Evolutionary conservation across 2,113 vertebrate genomes (phyloP).

Genomic region (Ceyx melanurus): DNA sequence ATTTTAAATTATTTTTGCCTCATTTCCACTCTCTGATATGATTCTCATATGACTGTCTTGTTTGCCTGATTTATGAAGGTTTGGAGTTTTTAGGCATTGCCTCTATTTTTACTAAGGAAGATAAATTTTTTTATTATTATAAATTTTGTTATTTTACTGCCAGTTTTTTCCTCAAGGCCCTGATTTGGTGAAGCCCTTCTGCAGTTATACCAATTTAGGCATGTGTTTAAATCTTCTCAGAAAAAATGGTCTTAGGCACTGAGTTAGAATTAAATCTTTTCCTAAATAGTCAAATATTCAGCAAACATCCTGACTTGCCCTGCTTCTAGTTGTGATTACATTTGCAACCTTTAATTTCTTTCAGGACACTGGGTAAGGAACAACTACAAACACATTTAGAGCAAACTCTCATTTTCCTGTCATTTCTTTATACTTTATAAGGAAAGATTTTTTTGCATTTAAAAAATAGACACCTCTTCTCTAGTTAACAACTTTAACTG

Average conservation of each 20-base stretch:
- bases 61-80: conserved; percentile 41
- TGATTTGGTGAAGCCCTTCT: not conserved
- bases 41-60: conserved; percentile 26
- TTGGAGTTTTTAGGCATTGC: not conserved
- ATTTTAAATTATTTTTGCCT: conserved; percentile 44
- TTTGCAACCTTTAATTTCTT: not conserved
- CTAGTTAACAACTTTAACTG: not conserved
- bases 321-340: not conserved
- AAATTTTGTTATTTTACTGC: conserved; percentile 1
- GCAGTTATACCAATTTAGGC: not conserved
- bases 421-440: not conserved
- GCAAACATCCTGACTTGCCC: not conserved
- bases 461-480: not conserved
- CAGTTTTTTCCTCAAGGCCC: not conserved
- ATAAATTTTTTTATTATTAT: not conserved
- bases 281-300: not conserved
- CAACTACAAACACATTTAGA: not conserved
- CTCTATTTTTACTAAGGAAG: not conserved
- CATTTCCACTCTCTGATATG: not conserved
- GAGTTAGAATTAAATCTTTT: not conserved
- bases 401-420: not conserved
- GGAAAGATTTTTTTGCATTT: not conserved
- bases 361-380: not conserved
- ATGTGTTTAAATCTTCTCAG: not conserved
- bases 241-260: not conserved